Percentiles rank a stretch among this genome's conserved stretches.
These are phyloP conservation scores for Cyphomyrus plagiostoma DNA, from an alignment of 2,113 vertebrate genomes.

Conservation along the genomic window DNA sequence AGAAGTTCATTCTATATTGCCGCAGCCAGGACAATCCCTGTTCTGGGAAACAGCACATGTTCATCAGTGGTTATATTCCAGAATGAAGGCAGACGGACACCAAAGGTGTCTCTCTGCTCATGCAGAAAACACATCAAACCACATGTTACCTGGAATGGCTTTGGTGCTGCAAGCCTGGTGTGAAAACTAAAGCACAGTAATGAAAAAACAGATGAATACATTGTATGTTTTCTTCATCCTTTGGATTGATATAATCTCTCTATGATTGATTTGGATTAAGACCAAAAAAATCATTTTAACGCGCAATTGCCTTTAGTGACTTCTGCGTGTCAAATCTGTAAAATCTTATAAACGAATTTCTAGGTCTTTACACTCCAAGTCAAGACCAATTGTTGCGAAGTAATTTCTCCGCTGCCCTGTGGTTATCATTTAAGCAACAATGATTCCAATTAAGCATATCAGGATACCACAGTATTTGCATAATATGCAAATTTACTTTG, in stretches of 20 bases:
- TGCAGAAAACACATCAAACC: not conserved
- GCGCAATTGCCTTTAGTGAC: not conserved
- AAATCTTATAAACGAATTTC: not conserved
- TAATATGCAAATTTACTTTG: conserved; percentile 1
- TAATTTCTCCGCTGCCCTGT: not conserved
- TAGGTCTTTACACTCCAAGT: conserved; percentile 8
- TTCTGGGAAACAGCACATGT: not conserved
- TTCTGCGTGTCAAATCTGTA: not conserved
- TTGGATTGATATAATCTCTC: not conserved
- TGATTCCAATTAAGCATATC: conserved; percentile 22
- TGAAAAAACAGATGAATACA: not conserved
- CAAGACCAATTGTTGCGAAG: conserved; percentile 9
- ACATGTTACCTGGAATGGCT: not conserved
- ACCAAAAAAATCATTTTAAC: not conserved
- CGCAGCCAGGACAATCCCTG: not conserved
- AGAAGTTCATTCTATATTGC: not conserved
- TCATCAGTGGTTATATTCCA: not conserved
- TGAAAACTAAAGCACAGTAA: not conserved
- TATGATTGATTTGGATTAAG: not conserved
- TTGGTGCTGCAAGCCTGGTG: not conserved
- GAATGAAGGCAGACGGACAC: not conserved
- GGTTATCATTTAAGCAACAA: conserved; percentile 17
- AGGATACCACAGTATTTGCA: conserved; percentile 6
- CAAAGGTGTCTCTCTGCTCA: not conserved
- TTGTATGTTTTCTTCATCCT: not conserved